These are phyloP conservation scores for Anthoscopus minutus DNA, from an alignment of 2,113 vertebrate genomes.

Conservation along the genomic window DNA sequence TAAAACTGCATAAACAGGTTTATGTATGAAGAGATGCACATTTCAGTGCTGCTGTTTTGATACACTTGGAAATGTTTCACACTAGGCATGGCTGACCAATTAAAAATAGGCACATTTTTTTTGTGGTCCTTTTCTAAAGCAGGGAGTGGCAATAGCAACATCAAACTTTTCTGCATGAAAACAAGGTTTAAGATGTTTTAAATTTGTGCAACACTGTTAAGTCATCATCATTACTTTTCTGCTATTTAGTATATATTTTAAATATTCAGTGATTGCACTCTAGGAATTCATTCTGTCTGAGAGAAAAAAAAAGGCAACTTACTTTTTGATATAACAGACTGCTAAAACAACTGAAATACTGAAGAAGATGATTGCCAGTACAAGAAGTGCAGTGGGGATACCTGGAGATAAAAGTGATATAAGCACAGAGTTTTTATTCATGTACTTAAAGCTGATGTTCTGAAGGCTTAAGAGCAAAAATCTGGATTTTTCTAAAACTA, in stretches of 20 bases:
- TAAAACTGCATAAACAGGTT: not conserved
- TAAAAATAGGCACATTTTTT: not conserved
- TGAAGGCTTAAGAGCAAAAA: not conserved
- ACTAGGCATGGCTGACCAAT: not conserved
- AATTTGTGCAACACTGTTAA: not conserved
- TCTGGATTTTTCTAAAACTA: not conserved
- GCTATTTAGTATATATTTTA: not conserved
- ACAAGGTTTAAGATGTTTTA: not conserved
- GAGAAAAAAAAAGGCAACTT: not conserved
- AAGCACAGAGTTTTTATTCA: not conserved
- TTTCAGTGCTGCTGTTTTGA: not conserved
- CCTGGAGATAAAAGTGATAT: constrained; percentile 55
- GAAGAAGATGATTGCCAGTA: constrained; percentile 74
- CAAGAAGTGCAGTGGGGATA: constrained; percentile 74
- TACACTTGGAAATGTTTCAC: not conserved
- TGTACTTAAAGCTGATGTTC: not conserved
- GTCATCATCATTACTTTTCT: not conserved
- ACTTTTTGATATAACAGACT: constrained; percentile 81
- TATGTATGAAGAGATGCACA: not conserved
- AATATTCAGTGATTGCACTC: not conserved
- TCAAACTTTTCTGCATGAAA: not conserved
- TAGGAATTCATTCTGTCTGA: not conserved
- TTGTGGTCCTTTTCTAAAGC: not conserved
- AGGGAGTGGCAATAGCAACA: not conserved
- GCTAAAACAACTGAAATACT: constrained; percentile 67